Evolutionary conservation across 1,140 invertebrate species (phyloP), one percentile per base, ranked within the genome.

Genomic region (Phocides pigmalion): DNA sequence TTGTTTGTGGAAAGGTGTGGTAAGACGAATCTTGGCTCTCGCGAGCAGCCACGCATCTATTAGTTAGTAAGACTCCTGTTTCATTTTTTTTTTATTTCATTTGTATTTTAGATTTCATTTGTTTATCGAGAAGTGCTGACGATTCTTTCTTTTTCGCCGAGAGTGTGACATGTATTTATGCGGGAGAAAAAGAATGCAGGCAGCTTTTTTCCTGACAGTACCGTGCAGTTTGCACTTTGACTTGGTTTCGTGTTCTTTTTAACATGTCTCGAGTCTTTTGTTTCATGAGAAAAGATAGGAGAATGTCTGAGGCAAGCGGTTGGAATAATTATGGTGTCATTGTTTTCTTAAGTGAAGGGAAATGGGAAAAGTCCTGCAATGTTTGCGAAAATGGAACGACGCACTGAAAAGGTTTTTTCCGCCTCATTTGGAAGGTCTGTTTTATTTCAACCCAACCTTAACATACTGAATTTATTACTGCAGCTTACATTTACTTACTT

Each of bases 171-270:
- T 2, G 32, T 12, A 11, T 12, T 12, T 35, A 22, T 3, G 11
- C 11, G 11, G 32, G 32, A 35, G 9, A 35, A 70, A 71, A 74
- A 61, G 62, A 65, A 53, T 49, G 61, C 44, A 28, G 54, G 41
- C 17, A 66, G 37, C 14, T 71, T 59, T 59, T 65, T 51, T 56
- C 64, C 64, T 66, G 59, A 56, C 66, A 68, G 64, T 66, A 62
- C 65, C 62, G 66, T 74, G 59, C 64, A 71, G 72, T 74, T 74
- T 74, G 66, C 72, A 71, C 69, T 74, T 64, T 74, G 66, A 74
- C 72, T 71, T 64, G 61, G 61, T 61, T 51, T 62, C 59, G 44
- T 63, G 17, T 66, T 68, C 62, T 74, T 66, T 71, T 74, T 64
- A 62, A 59, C 56, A 59, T 47, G 28, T 59, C 56, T 59, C 42